Percentiles rank a stretch among this genome's conserved stretches.
Conservation (phyloP, 2,113 vertebrate genomes). For the Pygoscelis adeliae region DNA sequence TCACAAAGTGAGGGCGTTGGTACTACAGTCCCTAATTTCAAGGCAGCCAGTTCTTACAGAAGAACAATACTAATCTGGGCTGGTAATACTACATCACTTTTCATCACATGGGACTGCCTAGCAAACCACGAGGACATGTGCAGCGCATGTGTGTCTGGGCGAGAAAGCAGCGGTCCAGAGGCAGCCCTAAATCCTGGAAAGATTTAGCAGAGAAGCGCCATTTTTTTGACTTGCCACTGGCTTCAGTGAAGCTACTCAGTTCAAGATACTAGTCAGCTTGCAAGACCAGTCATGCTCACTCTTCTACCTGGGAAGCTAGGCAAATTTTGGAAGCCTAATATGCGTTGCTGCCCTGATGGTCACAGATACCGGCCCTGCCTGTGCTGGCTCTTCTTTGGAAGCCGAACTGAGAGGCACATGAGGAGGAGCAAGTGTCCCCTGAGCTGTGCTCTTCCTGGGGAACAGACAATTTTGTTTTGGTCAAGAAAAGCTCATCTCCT, state of each 20-base stretch:
- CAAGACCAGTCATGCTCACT: neutral
- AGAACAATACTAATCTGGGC: neutral
- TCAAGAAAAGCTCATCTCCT: neutral
- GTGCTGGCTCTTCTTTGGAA: neutral
- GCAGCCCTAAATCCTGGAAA: neutral
- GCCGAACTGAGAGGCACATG: neutral
- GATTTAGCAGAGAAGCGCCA: neutral
- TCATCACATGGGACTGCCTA: neutral
- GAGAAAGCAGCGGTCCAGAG: neutral
- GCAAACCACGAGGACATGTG: neutral
- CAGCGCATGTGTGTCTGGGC: neutral
- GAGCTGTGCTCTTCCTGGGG: neutral
- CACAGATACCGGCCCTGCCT: accelerated
- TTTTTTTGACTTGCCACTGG: neutral
- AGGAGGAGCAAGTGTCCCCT: neutral
- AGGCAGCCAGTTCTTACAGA: neutral
- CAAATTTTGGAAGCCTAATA: neutral
- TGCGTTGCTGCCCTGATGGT: accelerated
- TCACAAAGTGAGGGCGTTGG: neutral
- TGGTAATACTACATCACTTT: neutral
- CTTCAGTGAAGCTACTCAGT: neutral
- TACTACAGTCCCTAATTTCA: neutral
- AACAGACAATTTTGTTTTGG: neutral
- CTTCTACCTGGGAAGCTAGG: neutral
- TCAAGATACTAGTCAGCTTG: neutral